Evolutionary conservation across 2,888 invertebrate species (phyloP).

Genomic region (Synergus laeviventris): DNA sequence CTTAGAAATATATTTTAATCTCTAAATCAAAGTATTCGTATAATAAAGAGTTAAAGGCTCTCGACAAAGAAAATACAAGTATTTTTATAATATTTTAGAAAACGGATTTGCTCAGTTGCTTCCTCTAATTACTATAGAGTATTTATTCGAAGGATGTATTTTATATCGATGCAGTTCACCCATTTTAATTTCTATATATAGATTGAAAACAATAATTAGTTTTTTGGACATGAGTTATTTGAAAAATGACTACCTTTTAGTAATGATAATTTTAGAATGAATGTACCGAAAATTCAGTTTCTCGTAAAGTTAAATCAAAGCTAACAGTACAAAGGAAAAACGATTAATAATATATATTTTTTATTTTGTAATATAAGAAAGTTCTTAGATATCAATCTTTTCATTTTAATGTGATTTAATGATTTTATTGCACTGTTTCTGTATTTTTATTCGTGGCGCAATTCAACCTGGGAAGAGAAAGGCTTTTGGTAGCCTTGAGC

Average conservation of each 20-base stretch:
- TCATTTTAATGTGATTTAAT: not conserved
- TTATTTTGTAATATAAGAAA: constrained; percentile 1
- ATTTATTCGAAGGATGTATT: constrained; percentile 18
- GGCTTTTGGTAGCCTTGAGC: constrained; percentile 38
- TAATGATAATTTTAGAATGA: too few species aligned
- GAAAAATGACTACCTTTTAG: too few species aligned
- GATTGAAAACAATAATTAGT: constrained; percentile 8
- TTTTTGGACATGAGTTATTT: too few species aligned
- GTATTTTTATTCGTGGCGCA: constrained; percentile 23
- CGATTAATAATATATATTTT: constrained; percentile 14
- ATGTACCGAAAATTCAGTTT: not conserved
- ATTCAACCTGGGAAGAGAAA: constrained; percentile 18
- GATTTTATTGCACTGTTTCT: not conserved
- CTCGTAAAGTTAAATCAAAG: constrained; percentile 1
- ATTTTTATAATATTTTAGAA: constrained; percentile 37
- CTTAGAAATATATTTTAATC: constrained; percentile 35
- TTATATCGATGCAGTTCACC: constrained; percentile 10
- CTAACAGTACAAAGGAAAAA: constrained; percentile 19
- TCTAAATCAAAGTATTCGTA: constrained; percentile 8
- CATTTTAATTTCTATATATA: not conserved
- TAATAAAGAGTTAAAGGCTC: not conserved
- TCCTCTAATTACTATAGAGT: not conserved
- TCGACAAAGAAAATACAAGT: constrained; percentile 18
- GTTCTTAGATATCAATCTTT: not conserved
- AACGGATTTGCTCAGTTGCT: constrained; percentile 21